Base-by-base conservation (phyloP, 2,888 invertebrate species). In the Acrobasis consociella region DNA sequence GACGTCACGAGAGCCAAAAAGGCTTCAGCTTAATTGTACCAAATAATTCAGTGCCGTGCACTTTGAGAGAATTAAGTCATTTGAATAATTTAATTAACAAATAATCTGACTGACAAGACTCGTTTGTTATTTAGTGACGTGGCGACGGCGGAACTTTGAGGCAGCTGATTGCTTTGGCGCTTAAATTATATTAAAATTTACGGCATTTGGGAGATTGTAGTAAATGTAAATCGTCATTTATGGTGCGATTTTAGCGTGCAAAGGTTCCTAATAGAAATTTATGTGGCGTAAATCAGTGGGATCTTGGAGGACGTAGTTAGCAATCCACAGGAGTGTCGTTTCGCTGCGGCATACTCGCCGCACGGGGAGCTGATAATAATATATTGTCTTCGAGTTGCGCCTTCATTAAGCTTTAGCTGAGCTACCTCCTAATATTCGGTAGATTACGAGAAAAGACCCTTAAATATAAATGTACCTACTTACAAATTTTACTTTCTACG, bases 41-140 rank as follows among this genome's bases (percentile, higher is more conserved):
- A 83, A 82, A 85, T 84, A 81, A 85, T 85, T 85, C 76, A 81
- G 78, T 75, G 77, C 71, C 78, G 72, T 83, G 78, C 82, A 85
- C 80, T 84, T 82, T 81, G 75, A 80, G 75, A 68, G 77, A 76
- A 76, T 82, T 72, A 79, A 81, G 76, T 79, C 75, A 80, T 81
- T 85, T 82, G 78, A 82, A 82, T 85, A 82, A 85, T 85, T 85
- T 77, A 83, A 85, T 82, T 83, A 83, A 81, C 82, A 84, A 82
- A 81, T 80, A 80, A 80, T 78, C 73, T 69, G 63, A 77, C 76
- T 80, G 69, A 75, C 68, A 65, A 66, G 69, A 69, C 70, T 74
- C 77, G 74, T 81, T 81, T 76, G 80, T 81, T 80, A 80, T 80
- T 78, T 51, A 50, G 66, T 67, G 71, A 71, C 76, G 70, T 70